phyloP scores from a whole-genome alignment of 2,888 invertebrate species.

The Halictus quadricinctus region DNA sequence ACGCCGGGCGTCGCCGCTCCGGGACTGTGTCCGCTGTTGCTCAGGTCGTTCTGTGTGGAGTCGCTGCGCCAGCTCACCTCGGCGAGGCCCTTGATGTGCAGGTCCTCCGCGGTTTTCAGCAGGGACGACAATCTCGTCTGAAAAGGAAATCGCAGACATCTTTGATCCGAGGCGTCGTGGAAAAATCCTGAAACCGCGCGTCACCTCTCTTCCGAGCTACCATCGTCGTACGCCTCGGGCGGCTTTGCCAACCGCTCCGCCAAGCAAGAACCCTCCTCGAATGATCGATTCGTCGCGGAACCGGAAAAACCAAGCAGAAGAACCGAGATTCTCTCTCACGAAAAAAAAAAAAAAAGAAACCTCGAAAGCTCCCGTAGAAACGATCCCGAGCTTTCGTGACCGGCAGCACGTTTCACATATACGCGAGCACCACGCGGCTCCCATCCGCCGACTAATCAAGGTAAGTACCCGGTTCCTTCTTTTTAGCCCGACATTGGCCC shows the following conservation, averaged over 20 bases:
- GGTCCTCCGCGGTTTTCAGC: slow-evolving; percentile 95
- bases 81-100: slow-evolving; percentile 95
- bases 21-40: slow-evolving; percentile 79
- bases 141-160: slow-evolving; percentile 68
- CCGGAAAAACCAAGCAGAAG: slow-evolving; percentile 1
- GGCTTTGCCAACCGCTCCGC: background rate
- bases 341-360: background rate
- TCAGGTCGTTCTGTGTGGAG: slow-evolving; percentile 76
- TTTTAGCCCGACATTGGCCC: slow-evolving; percentile 22
- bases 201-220: background rate
- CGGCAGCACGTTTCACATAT: background rate
- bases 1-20: slow-evolving; percentile 78
- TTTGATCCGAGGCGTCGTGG: slow-evolving; percentile 35
- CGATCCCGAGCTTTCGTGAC: slow-evolving; percentile 5
- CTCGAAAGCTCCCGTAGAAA: background rate
- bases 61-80: slow-evolving; percentile 92
- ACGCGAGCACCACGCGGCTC: background rate
- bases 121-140: slow-evolving; percentile 94
- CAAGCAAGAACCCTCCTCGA: background rate
- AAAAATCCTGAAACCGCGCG: background rate
- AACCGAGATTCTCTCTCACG: slow-evolving; percentile 8
- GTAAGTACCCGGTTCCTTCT: slow-evolving; percentile 35
- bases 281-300: slow-evolving; percentile 1
- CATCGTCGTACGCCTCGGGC: background rate
- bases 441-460: slow-evolving; percentile 36